A percentile compares a stretch with the other conserved stretches of the same genome.
These are phyloP conservation scores for Frankliniella fusca DNA, from an alignment of 2,888 invertebrate species.

Conservation along the genomic window DNA sequence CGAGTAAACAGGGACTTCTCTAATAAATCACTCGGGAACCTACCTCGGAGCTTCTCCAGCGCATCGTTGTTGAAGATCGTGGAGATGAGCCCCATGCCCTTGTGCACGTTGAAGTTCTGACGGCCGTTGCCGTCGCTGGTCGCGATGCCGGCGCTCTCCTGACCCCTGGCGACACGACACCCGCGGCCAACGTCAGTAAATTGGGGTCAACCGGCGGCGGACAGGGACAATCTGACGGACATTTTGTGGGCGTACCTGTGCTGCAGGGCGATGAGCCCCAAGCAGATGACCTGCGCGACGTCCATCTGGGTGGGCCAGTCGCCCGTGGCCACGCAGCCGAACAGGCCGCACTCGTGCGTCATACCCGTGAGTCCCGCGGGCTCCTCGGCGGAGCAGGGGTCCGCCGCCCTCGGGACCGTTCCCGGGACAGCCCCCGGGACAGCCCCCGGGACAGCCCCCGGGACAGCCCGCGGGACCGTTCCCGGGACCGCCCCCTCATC, in stretches of 20 bases:
- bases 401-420: too few species aligned
- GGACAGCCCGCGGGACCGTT: too few species aligned
- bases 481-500: too few species aligned
- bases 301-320: constrained; percentile 90
- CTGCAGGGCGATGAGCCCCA: constrained; percentile 87
- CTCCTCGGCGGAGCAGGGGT: background rate
- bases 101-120: constrained; percentile 76
- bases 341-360: constrained; percentile 90
- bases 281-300: constrained; percentile 84
- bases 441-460: too few species aligned
- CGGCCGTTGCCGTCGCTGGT: constrained; percentile 82
- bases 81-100: constrained; percentile 95
- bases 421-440: too few species aligned
- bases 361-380: constrained; percentile 54
- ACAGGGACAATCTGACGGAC: background rate
- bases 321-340: constrained; percentile 89
- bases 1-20: too few species aligned
- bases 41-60: constrained; percentile 75
- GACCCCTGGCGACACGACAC: constrained; percentile 63
- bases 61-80: constrained; percentile 89
- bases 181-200: background rate
- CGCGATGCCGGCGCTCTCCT: constrained; percentile 97
- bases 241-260: constrained; percentile 61
- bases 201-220: background rate
- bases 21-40: too few species aligned